Evolutionary conservation across 2,797 vertebrate genomes (phyloP).

Genomic region (Trachops cirrhosus): DNA sequence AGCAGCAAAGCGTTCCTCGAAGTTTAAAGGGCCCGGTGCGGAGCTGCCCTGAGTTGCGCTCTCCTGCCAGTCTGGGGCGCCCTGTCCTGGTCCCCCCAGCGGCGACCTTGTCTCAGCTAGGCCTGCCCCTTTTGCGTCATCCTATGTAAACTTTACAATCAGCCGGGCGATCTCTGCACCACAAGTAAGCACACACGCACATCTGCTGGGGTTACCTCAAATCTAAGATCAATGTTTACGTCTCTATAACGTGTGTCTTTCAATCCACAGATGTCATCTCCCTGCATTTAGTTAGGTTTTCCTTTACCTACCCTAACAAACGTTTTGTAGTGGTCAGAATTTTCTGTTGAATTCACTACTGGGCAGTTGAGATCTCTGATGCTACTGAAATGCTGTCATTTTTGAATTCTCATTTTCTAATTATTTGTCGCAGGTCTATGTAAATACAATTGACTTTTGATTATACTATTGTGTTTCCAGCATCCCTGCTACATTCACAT

Average conservation of each 20-base stretch:
- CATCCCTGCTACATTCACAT: neutral
- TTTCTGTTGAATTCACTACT: neutral
- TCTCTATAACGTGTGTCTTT: neutral
- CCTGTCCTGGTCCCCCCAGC: neutral
- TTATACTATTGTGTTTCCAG: neutral
- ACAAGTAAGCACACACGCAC: accelerated
- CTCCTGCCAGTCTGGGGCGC: accelerated
- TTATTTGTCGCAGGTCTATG: neutral
- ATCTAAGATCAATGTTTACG: neutral
- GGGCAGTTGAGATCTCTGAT: neutral
- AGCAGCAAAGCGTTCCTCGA: neutral
- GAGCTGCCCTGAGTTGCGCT: neutral
- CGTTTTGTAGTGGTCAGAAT: neutral
- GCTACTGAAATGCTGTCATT: neutral
- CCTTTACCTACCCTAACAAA: neutral
- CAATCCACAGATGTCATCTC: no score
- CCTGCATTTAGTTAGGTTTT: neutral
- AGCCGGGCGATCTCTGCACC: accelerated
- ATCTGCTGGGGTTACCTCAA: accelerated
- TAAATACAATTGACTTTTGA: neutral
- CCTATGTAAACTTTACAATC: accelerated
- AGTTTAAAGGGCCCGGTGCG: neutral
- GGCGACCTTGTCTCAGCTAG: accelerated
- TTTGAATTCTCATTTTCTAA: neutral
- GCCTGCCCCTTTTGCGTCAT: neutral